Conservation (phyloP, 2,888 invertebrate species). For the Brassicogethes aeneus region DNA sequence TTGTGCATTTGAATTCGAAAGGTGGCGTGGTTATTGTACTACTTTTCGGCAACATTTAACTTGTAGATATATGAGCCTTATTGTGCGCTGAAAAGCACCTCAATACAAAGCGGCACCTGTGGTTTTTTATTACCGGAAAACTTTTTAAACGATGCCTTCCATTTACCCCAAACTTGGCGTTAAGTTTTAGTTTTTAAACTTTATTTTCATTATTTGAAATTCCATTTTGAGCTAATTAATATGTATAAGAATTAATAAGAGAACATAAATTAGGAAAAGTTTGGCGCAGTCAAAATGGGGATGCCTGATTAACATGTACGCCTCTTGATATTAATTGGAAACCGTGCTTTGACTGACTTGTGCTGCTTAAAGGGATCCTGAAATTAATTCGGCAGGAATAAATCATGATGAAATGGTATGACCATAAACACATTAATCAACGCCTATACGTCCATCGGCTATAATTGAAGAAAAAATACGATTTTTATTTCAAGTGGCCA, state of each 20-base stretch:
- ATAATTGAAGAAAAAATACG: too few relatives aligned
- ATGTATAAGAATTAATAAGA: neutral
- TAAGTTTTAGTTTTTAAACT: neutral
- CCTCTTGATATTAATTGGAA: too few relatives aligned
- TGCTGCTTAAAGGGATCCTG: too few relatives aligned
- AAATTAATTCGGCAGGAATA: too few relatives aligned
- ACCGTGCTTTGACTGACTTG: too few relatives aligned
- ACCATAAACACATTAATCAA: too few relatives aligned
- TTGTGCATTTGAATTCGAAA: constrained; percentile 1
- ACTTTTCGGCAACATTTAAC: constrained; percentile 4
- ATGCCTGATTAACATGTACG: too few relatives aligned
- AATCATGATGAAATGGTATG: too few relatives aligned
- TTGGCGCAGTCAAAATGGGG: too few relatives aligned
- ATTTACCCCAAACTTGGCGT: neutral
- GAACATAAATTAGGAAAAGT: too few relatives aligned
- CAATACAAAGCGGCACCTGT: constrained; percentile 6
- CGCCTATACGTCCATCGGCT: too few relatives aligned
- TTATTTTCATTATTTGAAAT: neutral
- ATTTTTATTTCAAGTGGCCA: too few relatives aligned
- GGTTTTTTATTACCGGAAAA: constrained; percentile 3
- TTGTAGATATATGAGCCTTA: constrained; percentile 6
- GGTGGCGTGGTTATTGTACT: neutral
- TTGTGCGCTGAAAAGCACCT: constrained; percentile 2
- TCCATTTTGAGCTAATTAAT: neutral
- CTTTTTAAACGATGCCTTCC: constrained; percentile 2